phyloP scores from a whole-genome alignment of 2,888 invertebrate genomes.

The Caenorhabditis doughertyi region DNA sequence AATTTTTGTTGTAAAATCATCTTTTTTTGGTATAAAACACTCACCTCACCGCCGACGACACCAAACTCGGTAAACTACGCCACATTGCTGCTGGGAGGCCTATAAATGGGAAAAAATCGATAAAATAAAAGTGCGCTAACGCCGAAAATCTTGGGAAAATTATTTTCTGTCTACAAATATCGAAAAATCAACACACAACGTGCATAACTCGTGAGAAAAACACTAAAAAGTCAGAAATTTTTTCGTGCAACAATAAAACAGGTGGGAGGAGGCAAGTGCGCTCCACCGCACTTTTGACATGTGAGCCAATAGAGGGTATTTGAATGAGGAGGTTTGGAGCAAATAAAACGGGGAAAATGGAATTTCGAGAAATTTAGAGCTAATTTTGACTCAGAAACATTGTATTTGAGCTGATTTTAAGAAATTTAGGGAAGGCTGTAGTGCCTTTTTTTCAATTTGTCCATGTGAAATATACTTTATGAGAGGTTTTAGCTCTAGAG shows the following conservation, averaged over 20 bases:
- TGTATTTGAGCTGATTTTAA: no score
- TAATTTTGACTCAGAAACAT: background rate
- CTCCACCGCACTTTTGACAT: background rate
- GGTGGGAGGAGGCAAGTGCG: background rate
- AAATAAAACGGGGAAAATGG: background rate
- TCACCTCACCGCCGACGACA: conserved; percentile 42
- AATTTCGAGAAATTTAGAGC: background rate
- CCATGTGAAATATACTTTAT: no score
- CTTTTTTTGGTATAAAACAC: conserved; percentile 11
- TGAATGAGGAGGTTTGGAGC: background rate
- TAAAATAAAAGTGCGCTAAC: background rate
- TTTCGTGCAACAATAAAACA: background rate
- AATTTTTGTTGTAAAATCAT: background rate
- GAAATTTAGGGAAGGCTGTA: no score
- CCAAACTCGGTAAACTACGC: conserved; percentile 56
- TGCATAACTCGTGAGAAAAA: background rate
- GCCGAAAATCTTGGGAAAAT: background rate
- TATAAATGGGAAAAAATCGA: conserved; percentile 20
- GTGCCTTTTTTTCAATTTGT: no score
- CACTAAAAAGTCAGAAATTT: background rate
- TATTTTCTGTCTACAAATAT: background rate
- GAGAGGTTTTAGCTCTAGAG: no score
- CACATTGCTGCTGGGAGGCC: conserved; percentile 35
- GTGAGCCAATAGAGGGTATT: background rate
- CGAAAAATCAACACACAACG: background rate